Conservation (phyloP, 64 coral and sea anemone species). For the Orbicella faveolata region DNA sequence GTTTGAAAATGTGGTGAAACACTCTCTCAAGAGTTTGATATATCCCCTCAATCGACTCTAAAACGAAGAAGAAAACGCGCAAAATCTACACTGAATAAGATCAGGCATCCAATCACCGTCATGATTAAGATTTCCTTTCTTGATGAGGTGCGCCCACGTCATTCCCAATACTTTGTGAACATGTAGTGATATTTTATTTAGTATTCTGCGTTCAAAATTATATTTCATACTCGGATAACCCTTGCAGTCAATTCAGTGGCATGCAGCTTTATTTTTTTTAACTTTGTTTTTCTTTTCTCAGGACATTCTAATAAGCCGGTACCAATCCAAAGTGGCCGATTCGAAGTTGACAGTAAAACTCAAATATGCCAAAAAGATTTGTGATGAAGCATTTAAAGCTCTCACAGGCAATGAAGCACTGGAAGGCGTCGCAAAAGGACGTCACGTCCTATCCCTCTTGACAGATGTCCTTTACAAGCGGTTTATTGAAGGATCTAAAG, state of each 20-base stretch:
- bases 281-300: background rate
- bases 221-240: too few relatives aligned
- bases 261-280: background rate
- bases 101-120: too few relatives aligned
- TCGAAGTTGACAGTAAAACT: conserved; percentile 17
- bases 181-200: too few relatives aligned
- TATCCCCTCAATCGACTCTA: too few relatives aligned
- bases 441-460: conserved; percentile 23
- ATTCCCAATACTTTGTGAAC: too few relatives aligned
- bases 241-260: too few relatives aligned
- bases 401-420: background rate
- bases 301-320: conserved; percentile 29
- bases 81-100: too few relatives aligned
- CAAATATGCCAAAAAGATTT: conserved; percentile 19
- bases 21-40: too few relatives aligned
- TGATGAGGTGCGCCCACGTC: too few relatives aligned
- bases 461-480: conserved; percentile 14
- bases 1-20: too few relatives aligned
- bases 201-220: background rate
- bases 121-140: background rate
- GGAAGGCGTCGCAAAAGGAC: conserved; percentile 32
- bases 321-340: conserved; percentile 11
- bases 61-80: too few relatives aligned
- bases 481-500: background rate
- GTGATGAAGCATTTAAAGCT: conserved; percentile 5